phyloP scores from a whole-genome alignment of 2,113 vertebrate genomes.

The Laticauda laticaudata region DNA sequence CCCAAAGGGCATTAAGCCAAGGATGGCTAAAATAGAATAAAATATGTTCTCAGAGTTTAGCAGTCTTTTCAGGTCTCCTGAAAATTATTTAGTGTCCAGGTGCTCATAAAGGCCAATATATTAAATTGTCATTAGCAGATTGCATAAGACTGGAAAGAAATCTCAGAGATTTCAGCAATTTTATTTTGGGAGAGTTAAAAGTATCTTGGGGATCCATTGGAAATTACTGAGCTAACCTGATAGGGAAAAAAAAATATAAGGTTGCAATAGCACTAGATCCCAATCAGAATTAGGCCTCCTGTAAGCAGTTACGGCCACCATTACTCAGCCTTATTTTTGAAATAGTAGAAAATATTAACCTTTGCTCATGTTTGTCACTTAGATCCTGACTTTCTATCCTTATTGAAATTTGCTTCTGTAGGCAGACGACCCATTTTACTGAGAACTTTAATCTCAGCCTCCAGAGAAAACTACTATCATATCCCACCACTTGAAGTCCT shows the following conservation, averaged over 20 bases:
- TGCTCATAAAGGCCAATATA: neutral
- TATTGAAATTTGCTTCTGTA: neutral
- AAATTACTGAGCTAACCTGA: neutral
- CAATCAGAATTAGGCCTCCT: neutral
- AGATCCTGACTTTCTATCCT: neutral
- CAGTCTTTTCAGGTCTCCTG: neutral
- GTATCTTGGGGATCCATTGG: neutral
- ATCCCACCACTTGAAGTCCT: neutral
- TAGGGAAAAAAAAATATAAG: neutral
- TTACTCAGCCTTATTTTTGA: neutral
- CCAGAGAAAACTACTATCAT: neutral
- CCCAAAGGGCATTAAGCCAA: neutral
- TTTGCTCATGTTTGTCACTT: neutral
- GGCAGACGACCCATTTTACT: neutral
- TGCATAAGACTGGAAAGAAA: neutral
- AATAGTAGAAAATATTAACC: neutral
- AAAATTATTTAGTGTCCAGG: neutral
- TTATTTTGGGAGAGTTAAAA: neutral
- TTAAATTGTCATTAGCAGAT: neutral
- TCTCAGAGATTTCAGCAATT: neutral
- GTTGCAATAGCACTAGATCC: neutral
- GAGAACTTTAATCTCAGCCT: neutral
- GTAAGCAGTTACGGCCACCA: neutral
- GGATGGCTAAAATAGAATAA: neutral
- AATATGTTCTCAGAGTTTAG: neutral